These are phyloP conservation scores for Aphaenogaster floridana DNA, from an alignment of 1,140 invertebrate genomes.

Conservation along the genomic window DNA sequence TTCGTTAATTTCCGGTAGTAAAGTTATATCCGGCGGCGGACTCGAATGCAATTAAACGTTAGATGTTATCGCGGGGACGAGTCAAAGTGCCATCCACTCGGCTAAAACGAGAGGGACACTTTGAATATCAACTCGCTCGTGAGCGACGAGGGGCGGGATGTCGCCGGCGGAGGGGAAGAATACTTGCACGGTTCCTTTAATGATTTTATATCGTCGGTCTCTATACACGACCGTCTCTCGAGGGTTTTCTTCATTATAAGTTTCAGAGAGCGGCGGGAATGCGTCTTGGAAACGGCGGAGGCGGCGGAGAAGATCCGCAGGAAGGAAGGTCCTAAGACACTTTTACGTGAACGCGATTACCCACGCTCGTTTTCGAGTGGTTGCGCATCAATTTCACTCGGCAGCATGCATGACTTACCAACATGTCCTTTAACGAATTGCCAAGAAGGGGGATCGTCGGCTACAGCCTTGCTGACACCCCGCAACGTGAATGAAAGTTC, in stretches of 20 bases:
- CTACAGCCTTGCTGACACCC: constrained; percentile 52
- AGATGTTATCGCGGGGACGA: constrained; percentile 71
- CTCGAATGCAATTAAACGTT: constrained; percentile 84
- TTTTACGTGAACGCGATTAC: constrained; percentile 50
- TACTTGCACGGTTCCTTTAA: constrained; percentile 67
- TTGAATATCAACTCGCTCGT: constrained; percentile 73
- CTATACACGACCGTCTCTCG: constrained; percentile 72
- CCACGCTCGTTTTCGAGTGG: constrained; percentile 66
- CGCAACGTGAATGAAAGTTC: not conserved
- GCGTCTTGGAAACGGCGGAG: not conserved
- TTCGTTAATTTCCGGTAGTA: constrained; percentile 82
- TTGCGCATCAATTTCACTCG: constrained; percentile 67
- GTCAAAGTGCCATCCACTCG: constrained; percentile 76
- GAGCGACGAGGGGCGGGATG: constrained; percentile 31
- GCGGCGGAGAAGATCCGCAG: constrained; percentile 15
- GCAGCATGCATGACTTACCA: constrained; percentile 73
- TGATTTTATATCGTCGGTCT: constrained; percentile 66
- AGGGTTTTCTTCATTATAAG: constrained; percentile 78
- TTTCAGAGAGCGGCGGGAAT: constrained; percentile 49
- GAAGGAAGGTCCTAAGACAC: constrained; percentile 31
- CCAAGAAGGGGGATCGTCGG: constrained; percentile 31
- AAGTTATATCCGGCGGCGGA: constrained; percentile 81
- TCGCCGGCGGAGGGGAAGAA: constrained; percentile 20
- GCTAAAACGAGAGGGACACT: constrained; percentile 78
- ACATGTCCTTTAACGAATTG: constrained; percentile 70